Base-by-base conservation (phyloP, 1,140 invertebrate species). In the Popillia japonica region DNA sequence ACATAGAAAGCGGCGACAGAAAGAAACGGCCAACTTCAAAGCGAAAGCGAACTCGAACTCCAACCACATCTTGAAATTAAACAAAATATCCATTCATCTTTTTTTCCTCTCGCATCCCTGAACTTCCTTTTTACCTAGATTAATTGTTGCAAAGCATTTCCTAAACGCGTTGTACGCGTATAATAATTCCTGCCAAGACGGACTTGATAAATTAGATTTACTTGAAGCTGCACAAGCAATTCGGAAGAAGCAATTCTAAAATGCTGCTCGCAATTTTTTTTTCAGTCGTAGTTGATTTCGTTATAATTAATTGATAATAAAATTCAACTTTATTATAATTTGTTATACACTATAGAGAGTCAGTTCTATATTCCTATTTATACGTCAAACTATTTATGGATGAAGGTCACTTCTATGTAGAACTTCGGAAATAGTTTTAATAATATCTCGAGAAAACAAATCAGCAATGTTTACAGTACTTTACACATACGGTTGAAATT, bases 41-140 rank as follows among this genome's bases (percentile, higher is more conserved):
- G 11, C 40, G 23, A 22, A 72, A n/a, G 11, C 40, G 23, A 75
- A 75, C 41, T 11, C 23, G 44, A 48, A 74, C 40, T 74, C 40
- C 72, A 74, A 74, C 40, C 44, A 20, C 10, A 41, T 74, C n/a
- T 40, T 14, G 27, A n/a, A n/a, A 74, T 74, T 74, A 74, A 76
- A 44, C 27, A 44, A 75, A 75, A 48, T 17, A 27, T 75, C 41
- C 20, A 75, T 48, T 44, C 41, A 42, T 48, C 34, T 22, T 77
- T 59, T 44, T 44, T n/a, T 44, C 14, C 42, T n/a, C 9, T 11
- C 9, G 42, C 14, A 44, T 10, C 14, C 42, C 42, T 9, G 42
- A 44, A 4, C 27, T 34, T 34, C 48, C 48, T 6, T 55, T n/a
- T 55, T 34, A 34, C 42, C 2, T 55, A n/a, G 48, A 55, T 55